phyloP scores from a whole-genome alignment of 2,888 invertebrate genomes.

The Steinernema scapterisci region DNA sequence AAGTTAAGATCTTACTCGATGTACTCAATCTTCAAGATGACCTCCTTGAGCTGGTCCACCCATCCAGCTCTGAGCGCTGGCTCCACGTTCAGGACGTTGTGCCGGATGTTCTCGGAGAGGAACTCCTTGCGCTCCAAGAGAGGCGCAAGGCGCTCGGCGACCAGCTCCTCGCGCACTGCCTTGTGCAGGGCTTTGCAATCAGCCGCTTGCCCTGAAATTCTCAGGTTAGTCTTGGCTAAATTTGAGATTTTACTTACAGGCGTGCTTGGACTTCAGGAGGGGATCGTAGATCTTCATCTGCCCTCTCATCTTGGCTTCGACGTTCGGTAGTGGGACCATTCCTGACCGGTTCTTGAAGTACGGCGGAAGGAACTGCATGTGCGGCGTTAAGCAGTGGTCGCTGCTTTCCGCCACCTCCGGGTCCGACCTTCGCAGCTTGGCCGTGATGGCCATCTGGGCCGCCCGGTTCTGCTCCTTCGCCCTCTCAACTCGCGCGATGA shows the following conservation, averaged over 20 bases:
- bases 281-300: slow-evolving; percentile 48
- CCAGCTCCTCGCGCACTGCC: slow-evolving; percentile 12
- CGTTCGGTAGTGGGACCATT: slow-evolving; percentile 58
- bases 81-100: background rate
- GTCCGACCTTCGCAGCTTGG: slow-evolving; percentile 36
- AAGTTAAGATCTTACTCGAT: slow-evolving; percentile 21
- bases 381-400: background rate
- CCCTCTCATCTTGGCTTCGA: slow-evolving; percentile 47
- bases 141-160: background rate
- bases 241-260: background rate
- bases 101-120: background rate
- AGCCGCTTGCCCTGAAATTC: slow-evolving; percentile 34
- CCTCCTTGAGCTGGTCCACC: slow-evolving; percentile 34
- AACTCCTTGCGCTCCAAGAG: background rate
- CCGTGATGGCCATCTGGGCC: slow-evolving; percentile 42
- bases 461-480: slow-evolving; percentile 44
- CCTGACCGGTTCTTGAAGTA: slow-evolving; percentile 59
- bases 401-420: background rate
- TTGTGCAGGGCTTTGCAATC: slow-evolving; percentile 12
- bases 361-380: slow-evolving; percentile 53
- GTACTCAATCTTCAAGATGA: slow-evolving; percentile 35
- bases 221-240: background rate
- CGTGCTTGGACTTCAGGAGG: slow-evolving; percentile 46
- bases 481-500: slow-evolving; percentile 44
- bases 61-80: slow-evolving; percentile 17